A percentile compares a stretch with the other conserved stretches of the same genome.
phyloP scores from a whole-genome alignment of 2,113 vertebrate genomes.

The Campylorhamphus procurvoides region DNA sequence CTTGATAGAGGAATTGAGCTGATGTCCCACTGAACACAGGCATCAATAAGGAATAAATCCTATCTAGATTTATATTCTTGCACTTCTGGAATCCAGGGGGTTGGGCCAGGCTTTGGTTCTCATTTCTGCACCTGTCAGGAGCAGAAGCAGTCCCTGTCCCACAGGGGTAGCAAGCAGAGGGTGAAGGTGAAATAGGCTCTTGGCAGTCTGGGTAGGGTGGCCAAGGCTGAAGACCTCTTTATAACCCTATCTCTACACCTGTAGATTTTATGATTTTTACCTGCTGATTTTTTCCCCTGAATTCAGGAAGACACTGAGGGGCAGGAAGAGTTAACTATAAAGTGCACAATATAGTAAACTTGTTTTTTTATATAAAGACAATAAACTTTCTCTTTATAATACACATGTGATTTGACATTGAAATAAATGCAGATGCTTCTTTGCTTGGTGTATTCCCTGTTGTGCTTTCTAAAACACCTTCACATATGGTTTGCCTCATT shows the following conservation, averaged over 20 bases:
- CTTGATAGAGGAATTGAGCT: background rate
- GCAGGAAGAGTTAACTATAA: conserved; percentile 67
- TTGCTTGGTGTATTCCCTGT: conserved; percentile 79
- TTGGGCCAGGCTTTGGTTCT: background rate
- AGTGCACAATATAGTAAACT: conserved; percentile 35
- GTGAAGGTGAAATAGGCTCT: background rate
- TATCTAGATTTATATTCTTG: background rate
- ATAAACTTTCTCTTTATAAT: conserved; percentile 79
- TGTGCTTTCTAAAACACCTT: conserved; percentile 84
- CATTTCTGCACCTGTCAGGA: background rate
- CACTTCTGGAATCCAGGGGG: background rate
- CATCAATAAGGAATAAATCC: background rate
- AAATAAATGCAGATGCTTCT: conserved; percentile 84
- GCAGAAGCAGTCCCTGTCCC: background rate
- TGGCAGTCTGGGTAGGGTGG: background rate
- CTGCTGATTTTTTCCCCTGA: background rate
- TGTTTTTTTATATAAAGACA: conserved; percentile 72
- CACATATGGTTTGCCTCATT: conserved; percentile 83
- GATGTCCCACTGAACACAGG: background rate
- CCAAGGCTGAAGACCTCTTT: background rate
- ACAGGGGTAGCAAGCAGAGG: background rate
- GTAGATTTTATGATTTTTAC: background rate
- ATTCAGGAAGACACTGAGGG: background rate
- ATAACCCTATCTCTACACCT: background rate
- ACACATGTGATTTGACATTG: conserved; percentile 78